phyloP scores from a whole-genome alignment of 2,888 invertebrate genomes.

The Deroplatys truncata region DNA sequence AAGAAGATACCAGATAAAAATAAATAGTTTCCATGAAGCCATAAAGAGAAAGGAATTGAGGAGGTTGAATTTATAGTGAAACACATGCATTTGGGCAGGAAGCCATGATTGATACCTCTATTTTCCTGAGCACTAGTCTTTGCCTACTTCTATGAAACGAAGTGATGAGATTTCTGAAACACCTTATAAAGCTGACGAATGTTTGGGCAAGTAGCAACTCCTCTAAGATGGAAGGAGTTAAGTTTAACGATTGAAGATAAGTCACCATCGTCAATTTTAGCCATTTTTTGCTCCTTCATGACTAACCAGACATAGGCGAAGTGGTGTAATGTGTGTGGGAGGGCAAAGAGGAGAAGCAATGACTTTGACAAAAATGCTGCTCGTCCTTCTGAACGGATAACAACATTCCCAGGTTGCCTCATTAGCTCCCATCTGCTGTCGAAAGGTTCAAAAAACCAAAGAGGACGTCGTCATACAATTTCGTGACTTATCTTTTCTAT shows the following conservation, averaged over 20 bases:
- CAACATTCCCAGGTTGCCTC: not conserved
- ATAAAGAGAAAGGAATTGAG: no score
- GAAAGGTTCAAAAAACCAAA: slow-evolving; percentile 16
- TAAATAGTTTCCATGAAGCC: no score
- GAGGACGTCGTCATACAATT: not conserved
- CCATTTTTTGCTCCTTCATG: not conserved
- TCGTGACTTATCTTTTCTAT: slow-evolving; percentile 17
- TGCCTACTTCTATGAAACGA: no score
- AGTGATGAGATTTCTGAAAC: not conserved
- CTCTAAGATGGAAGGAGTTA: not conserved
- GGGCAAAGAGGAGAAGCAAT: not conserved
- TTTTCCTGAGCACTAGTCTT: no score
- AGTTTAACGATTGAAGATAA: slow-evolving; percentile 3
- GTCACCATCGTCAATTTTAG: not conserved
- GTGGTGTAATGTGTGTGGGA: not conserved
- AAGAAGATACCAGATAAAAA: no score
- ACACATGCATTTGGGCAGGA: no score
- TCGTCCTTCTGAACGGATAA: not conserved
- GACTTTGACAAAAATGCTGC: slow-evolving; percentile 8
- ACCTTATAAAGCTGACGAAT: not conserved
- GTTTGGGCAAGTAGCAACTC: not conserved
- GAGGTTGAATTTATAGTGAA: no score
- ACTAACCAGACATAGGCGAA: not conserved
- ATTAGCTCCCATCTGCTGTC: slow-evolving; percentile 15
- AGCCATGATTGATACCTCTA: no score